These are phyloP conservation scores for Vollenhovia emeryi DNA, from an alignment of 1,140 invertebrate genomes.

Conservation along the genomic window DNA sequence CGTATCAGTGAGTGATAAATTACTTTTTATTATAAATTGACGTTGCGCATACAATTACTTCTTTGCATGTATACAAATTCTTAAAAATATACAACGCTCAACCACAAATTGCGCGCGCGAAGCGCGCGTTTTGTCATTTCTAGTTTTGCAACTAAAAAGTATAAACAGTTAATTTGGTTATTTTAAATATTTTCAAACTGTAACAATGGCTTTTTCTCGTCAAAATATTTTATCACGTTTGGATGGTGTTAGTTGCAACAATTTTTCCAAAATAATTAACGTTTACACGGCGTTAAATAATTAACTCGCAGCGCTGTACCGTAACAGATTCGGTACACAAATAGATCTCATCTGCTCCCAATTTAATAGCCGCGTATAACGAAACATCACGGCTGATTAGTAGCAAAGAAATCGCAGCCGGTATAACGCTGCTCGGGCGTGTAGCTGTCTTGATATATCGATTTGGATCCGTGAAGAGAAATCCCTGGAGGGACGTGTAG, in stretches of 20 bases:
- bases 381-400: background rate
- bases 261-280: background rate
- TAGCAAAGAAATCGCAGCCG: constrained; percentile 44
- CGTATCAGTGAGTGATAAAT: no score
- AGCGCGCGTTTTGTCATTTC: no score
- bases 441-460: constrained; percentile 39
- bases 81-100: no score
- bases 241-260: background rate
- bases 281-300: background rate
- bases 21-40: no score
- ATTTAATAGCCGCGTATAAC: constrained; percentile 30
- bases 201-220: background rate
- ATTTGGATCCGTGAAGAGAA: constrained; percentile 54
- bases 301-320: background rate
- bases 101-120: no score
- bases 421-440: constrained; percentile 25
- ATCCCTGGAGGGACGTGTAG: constrained; percentile 62
- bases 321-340: constrained; percentile 63
- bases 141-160: background rate
- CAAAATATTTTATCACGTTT: background rate
- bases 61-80: no score
- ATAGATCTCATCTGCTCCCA: constrained; percentile 62
- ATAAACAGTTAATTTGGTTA: background rate
- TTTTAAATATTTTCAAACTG: constrained; percentile 2
- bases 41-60: no score